These are phyloP conservation scores for Hirtodrosophila duncani DNA, from an alignment of 2,888 invertebrate genomes.

Conservation along the genomic window DNA sequence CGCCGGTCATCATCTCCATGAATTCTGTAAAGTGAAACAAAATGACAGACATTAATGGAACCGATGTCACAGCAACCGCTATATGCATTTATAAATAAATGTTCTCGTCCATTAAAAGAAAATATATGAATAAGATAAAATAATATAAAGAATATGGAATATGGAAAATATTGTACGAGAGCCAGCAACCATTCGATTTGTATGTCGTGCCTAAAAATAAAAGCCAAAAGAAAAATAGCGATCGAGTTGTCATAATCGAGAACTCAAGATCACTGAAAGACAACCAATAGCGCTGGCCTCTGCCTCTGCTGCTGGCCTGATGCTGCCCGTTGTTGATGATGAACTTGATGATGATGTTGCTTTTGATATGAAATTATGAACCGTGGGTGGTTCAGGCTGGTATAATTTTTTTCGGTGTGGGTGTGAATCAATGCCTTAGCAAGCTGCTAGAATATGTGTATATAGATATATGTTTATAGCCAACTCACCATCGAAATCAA, in stretches of 20 bases:
- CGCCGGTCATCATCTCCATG: conserved; percentile 98
- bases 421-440: conserved; percentile 22
- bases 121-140: conserved; percentile 7
- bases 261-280: conserved; percentile 57
- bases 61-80: conserved; percentile 40
- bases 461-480: conserved; percentile 8
- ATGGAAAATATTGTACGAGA: conserved; percentile 13
- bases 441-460: conserved; percentile 36
- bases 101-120: conserved; percentile 26
- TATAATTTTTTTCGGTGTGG: conserved; percentile 20
- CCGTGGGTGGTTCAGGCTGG: conserved; percentile 29
- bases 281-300: conserved; percentile 4
- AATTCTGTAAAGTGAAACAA: conserved; percentile 86
- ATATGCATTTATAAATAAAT: conserved; percentile 46
- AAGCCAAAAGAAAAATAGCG: conserved; percentile 45
- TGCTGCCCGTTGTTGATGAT: conserved; percentile 9
- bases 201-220: conserved; percentile 50
- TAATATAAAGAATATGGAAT: conserved; percentile 12
- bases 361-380: conserved; percentile 34
- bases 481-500: conserved; percentile 97
- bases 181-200: conserved; percentile 19
- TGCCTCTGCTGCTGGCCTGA: not conserved
- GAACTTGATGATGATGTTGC: conserved; percentile 46
- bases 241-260: conserved; percentile 66
- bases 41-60: conserved; percentile 49